Conservation (phyloP, 1,140 invertebrate species). For the Macrocentrus cingulum region DNA sequence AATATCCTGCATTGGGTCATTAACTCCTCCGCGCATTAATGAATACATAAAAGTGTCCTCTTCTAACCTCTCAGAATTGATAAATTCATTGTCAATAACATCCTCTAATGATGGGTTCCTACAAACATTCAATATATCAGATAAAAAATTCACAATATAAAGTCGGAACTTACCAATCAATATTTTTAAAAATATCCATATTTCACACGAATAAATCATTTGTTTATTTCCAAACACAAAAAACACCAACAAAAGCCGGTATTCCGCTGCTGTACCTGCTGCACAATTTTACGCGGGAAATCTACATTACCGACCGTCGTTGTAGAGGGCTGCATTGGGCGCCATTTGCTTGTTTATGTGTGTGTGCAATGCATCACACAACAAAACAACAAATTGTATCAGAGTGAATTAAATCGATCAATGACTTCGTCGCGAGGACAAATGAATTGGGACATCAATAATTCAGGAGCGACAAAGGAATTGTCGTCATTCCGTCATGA, state of each 20-base stretch:
- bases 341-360: no score
- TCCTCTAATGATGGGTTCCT: conserved; percentile 39
- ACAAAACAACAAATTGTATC: conserved; percentile 3
- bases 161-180: conserved; percentile 34
- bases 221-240: no score
- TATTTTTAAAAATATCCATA: conserved; percentile 37
- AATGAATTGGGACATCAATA: not conserved
- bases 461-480: not conserved
- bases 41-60: conserved; percentile 35
- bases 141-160: not conserved
- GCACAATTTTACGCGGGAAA: no score
- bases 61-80: conserved; percentile 35
- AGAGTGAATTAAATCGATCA: conserved; percentile 1
- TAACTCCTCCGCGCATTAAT: conserved; percentile 32
- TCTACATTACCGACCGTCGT: no score
- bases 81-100: conserved; percentile 35
- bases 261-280: no score
- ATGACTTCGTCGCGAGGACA: conserved; percentile 5
- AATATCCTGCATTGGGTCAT: conserved; percentile 35
- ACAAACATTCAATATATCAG: conserved; percentile 12
- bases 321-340: no score
- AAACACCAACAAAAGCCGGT: no score
- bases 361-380: no score
- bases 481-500: not conserved
- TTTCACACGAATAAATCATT: no score